Evolutionary conservation across 2,113 vertebrate species (phyloP), one percentile per base, ranked within the genome.

Genomic region (Cettia cetti): DNA sequence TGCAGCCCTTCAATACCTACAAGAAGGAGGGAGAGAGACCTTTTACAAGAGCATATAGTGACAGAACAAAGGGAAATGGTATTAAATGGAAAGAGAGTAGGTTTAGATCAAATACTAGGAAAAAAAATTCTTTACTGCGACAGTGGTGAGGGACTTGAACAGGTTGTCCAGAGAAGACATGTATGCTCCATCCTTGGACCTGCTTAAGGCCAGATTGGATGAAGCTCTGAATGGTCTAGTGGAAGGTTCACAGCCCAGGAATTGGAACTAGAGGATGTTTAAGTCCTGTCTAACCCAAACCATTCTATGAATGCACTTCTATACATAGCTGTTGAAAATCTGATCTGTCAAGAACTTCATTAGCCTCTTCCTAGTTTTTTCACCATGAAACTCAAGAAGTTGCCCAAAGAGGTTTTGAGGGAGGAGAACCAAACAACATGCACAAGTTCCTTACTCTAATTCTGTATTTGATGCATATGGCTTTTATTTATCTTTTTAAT

Each of bases 291-390:
- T 42, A 56, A 64, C 7, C 4, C 21, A 80, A 72, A 50, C 5
- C 22, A 50, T 64, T 27, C 24, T 27, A 4, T 49, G 13, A 49
- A 56, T 56, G 13, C 1, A 4, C 5, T 57, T 69, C 16, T 53
- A 5, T 20, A 56, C 0, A 0, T 19, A 63, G 10, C 9, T 82
- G 11, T 45, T 0, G 0, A 53, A 94, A 87, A 74, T 23, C 30
- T 66, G 31, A 22, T 74, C 31, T 54, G 8, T 11, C 13, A 50
- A 63, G 22, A 9, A 13, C 16, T 53, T 68, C 13, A 2, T n/a
- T 27, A 20, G 30, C 30, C 69, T 20, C 11, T 53, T 78, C 24
- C 13, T 57, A 4, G 10, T 13, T 13, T 59, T 60, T 79, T 26
- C 7, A 26, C 12, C 3, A 10, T 54, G 40, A 64, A 80, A 33